Evolutionary conservation across 64 coral and sea anemone species (phyloP), one percentile per base, ranked within the genome.

Genomic region (Platygyra sinensis): DNA sequence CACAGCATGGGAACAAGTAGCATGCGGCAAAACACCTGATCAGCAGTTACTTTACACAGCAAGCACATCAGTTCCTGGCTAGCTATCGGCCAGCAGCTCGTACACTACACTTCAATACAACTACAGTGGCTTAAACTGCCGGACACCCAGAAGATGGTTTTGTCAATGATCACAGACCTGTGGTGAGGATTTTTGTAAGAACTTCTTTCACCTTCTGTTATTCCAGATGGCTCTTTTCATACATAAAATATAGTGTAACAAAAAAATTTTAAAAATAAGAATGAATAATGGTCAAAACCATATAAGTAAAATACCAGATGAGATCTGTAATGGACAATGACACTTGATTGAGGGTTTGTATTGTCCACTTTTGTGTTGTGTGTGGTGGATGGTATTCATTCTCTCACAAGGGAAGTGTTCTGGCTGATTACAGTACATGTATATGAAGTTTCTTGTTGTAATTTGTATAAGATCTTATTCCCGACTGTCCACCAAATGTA

Each of bases 21-120:
- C 85, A 1, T 97, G 95, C 67, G 95, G 95, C 39, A 97, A 97
- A 79, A 97, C 95, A 12, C 95, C 95, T n/a, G 95, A 97, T 74
- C 95, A 97, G 63, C 88, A 97, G 46, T 81, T 90, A 52, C 79
- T 97, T n/a, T 46, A 97, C 95, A 49, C 88, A 94, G 51, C 95
- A 97, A 87, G 95, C 95, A 3, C 78, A 93, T 73, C 87, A 97
- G 72, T 97, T 97, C 82, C 83, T 97, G 72, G 86, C 92, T 38
- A 94, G 29, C 36, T 97, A 97, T 92, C 86, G 95, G 59, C 82
- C 95, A 32, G 95, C 95, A 49, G 95, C 95, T 5, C 93, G 95
- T 57, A 97, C 95, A 10, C 72, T 97, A 20, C 95, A 94, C 19
- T 97, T 97, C 65, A 97, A 54, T 60, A 86, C 88, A 50, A 83